Percentiles rank a stretch among this genome's conserved stretches.
These are phyloP conservation scores for Apotomis betuletana DNA, from an alignment of 2,888 invertebrate genomes.

Conservation along the genomic window DNA sequence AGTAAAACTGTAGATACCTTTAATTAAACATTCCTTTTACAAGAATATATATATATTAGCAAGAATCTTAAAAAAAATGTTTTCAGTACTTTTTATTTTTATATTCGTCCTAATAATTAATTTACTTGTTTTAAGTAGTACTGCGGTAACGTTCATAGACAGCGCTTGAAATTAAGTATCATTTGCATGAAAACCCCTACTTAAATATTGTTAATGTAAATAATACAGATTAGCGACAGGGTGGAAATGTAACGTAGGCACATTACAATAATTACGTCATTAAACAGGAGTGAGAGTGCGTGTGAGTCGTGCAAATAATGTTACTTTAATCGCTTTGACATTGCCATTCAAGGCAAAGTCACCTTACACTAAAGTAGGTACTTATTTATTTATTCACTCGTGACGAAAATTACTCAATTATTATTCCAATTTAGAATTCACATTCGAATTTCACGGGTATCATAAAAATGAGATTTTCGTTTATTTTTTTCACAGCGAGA, in stretches of 20 bases:
- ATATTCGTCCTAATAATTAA: too few relatives aligned
- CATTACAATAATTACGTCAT: constrained; percentile 15
- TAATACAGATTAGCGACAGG: neutral
- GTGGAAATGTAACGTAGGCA: neutral
- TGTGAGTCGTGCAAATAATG: constrained; percentile 6
- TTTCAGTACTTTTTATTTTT: too few relatives aligned
- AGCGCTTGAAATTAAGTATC: too few relatives aligned
- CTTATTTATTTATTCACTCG: neutral
- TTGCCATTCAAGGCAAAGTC: constrained; percentile 5
- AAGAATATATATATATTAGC: too few relatives aligned
- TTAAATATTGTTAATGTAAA: neutral
- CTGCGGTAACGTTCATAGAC: too few relatives aligned
- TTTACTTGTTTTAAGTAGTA: too few relatives aligned
- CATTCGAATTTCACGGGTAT: constrained; percentile 13
- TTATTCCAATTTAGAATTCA: constrained; percentile 14
- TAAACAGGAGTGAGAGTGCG: neutral
- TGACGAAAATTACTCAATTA: constrained; percentile 14
- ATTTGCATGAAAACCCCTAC: neutral
- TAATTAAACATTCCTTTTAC: too few relatives aligned
- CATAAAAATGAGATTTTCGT: constrained; percentile 26
- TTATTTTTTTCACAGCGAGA: constrained; percentile 34
- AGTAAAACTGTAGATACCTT: too few relatives aligned
- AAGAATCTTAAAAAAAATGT: too few relatives aligned
- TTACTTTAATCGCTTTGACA: constrained; percentile 28
- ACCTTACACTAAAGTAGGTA: neutral